Base-by-base conservation (phyloP, 1,140 invertebrate genomes). In the Drosophila tristis region DNA sequence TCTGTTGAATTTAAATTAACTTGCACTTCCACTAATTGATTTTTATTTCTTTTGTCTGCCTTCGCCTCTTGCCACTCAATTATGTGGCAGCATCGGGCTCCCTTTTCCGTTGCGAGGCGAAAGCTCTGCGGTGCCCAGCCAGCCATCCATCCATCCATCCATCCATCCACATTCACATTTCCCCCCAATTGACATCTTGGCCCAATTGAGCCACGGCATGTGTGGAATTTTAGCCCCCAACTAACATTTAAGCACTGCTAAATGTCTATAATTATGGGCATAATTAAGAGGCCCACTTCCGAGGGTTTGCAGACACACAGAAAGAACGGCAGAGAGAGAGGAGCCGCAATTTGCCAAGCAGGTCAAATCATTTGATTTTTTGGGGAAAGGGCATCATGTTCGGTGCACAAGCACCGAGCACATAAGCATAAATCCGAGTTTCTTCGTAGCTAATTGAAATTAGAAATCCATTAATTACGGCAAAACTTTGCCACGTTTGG, bases 21-120 rank as follows among this genome's bases (percentile, higher is more conserved):
- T 51, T 58, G 61, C 47, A 49, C 55, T 20, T 50, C 63, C 23
- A 59, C 63, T 78, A 65, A 82, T 82, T 84, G 65, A 50, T 75
- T 76, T 70, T 70, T 61, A 68, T 61, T 59, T 20, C 9, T 25
- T 58, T 35, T 42, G 25, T 61, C 39, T 35, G 6, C 23, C 29
- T 48, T 62, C n/a, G 43, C 7, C 44, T 25, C 31, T 53, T 55
- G 51, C 23, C 50, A 26, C 61, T 67, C 49, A 75, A 75, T 75
- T 75, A 54, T 26, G 48, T 25, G 43, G 49, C 26, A 11, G 9
- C 31, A 35, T 11, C 11, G 5, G 13, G 15, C 47, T 25, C 23
- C 23, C 23, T 25, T 25, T 25, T 25, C 23, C 16, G 47, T 53
- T 53, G 31, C 26, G 7, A 39, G 39, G 61, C 60, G 63, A 75